Conservation (phyloP, 2,797 vertebrate species). For the Lithobates pipiens region DNA sequence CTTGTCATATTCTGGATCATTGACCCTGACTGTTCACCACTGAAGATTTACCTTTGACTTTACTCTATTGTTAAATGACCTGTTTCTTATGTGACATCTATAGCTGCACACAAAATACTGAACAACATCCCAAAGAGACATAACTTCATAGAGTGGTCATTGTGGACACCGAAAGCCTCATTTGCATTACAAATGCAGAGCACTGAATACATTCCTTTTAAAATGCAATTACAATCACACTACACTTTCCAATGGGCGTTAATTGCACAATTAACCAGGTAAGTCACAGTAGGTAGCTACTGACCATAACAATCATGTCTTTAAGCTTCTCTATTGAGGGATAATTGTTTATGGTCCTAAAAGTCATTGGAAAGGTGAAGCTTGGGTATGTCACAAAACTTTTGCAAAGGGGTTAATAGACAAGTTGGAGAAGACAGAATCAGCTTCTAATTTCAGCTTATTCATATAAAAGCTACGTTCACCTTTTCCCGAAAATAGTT, state of each 20-base stretch:
- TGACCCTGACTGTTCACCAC: background rate
- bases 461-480: no score
- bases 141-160: background rate
- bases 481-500: no score
- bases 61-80: constrained; percentile 4
- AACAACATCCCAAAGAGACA: constrained; percentile 1
- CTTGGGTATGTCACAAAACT: background rate
- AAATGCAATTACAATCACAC: constrained; percentile 2
- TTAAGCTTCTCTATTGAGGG: background rate
- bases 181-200: background rate
- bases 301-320: background rate
- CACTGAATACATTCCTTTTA: background rate
- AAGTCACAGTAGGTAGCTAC: background rate
- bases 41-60: constrained; percentile 17
- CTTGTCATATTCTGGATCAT: background rate
- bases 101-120: background rate
- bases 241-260: background rate
- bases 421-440: no score
- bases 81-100: background rate
- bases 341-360: background rate
- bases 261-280: background rate
- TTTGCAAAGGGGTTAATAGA: background rate
- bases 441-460: no score
- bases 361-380: constrained; percentile 3
- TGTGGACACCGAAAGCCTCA: background rate